phyloP scores from a whole-genome alignment of 2,113 vertebrate species.

The Hippocampus comes region DNA sequence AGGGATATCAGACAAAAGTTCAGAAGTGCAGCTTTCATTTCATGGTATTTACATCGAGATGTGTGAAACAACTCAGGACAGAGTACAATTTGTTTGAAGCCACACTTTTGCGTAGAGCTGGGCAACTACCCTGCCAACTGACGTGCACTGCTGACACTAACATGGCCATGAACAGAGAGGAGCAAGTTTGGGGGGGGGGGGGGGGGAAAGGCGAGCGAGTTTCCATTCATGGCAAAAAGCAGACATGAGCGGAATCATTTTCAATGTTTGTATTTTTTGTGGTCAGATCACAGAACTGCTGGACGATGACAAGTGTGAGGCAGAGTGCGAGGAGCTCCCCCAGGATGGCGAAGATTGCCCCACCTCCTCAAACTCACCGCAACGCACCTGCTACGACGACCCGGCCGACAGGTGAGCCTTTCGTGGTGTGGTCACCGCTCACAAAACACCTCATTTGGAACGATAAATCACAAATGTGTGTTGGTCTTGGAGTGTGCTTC shows the following conservation, averaged over 20 bases:
- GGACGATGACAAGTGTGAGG: slow-evolving; percentile 90
- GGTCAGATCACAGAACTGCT: slow-evolving; percentile 90
- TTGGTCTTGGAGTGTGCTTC: neutral
- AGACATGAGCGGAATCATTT: neutral
- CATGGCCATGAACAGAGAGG: neutral
- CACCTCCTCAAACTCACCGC: slow-evolving; percentile 50
- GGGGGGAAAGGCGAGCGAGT: neutral
- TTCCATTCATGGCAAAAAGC: neutral
- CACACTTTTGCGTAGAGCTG: no score
- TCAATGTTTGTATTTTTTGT: neutral
- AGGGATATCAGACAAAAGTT: no score
- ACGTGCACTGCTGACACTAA: neutral
- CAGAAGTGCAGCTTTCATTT: no score
- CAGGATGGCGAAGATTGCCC: slow-evolving; percentile 83
- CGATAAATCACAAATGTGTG: neutral
- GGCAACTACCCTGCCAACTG: no score
- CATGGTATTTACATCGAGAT: no score
- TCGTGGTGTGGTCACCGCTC: neutral
- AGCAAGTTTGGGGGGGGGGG: neutral
- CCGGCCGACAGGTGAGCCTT: slow-evolving; percentile 58
- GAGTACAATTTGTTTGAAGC: no score
- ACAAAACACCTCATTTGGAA: neutral
- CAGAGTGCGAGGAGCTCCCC: slow-evolving; percentile 86
- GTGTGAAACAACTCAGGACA: no score
- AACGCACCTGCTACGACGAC: slow-evolving; percentile 53